Conservation (phyloP, 2,113 vertebrate species). For the Malaclemys terrapin region DNA sequence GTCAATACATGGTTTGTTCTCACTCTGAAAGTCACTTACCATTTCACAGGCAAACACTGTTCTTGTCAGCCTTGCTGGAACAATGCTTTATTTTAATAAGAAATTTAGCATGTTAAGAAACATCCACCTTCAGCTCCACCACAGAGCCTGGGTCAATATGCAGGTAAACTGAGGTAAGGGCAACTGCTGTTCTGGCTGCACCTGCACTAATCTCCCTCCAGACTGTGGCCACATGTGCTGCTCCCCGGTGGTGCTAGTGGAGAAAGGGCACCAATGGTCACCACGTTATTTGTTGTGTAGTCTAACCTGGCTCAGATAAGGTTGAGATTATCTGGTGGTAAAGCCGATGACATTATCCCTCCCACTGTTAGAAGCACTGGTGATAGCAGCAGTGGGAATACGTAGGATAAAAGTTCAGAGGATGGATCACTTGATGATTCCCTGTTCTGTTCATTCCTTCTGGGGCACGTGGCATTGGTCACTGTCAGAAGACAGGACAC, state of each 20-base stretch:
- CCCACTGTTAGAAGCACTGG: not conserved
- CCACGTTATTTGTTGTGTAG: too few relatives aligned
- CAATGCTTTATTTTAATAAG: not conserved
- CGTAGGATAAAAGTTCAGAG: too few relatives aligned
- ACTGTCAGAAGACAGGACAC: too few relatives aligned
- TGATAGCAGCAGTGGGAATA: not conserved
- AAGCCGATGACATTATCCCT: too few relatives aligned
- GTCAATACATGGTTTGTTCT: not conserved
- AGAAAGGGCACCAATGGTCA: not conserved
- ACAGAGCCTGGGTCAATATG: not conserved
- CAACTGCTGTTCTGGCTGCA: not conserved
- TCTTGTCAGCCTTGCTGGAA: not conserved
- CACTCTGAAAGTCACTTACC: not conserved
- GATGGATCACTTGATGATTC: not conserved
- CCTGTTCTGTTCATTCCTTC: too few relatives aligned
- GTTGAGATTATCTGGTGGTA: too few relatives aligned
- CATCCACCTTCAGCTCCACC: not conserved
- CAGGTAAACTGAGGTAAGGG: not conserved
- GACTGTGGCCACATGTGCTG: too few relatives aligned
- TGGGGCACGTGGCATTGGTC: too few relatives aligned
- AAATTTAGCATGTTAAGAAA: too few relatives aligned
- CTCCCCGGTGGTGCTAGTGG: too few relatives aligned
- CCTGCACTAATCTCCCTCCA: not conserved
- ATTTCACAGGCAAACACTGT: not conserved
- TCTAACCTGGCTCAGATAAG: not conserved